These are phyloP conservation scores for Allophyes oxyacanthae DNA, from an alignment of 2,888 invertebrate species.

Conservation along the genomic window DNA sequence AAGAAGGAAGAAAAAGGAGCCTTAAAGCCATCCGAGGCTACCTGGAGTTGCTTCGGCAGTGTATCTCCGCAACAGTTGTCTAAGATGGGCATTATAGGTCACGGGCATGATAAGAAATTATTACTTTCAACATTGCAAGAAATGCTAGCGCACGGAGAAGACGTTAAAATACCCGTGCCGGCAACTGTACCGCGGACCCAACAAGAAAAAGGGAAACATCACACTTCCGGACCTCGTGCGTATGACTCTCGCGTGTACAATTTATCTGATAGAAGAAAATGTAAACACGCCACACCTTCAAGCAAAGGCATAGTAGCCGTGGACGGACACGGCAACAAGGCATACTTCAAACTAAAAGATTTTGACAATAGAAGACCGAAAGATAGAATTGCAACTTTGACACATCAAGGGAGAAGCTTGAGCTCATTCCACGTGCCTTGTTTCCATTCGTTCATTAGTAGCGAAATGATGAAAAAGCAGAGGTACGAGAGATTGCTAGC, in stretches of 20 bases:
- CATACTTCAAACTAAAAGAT: conserved; percentile 72
- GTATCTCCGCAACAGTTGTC: conserved; percentile 73
- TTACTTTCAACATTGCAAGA: conserved; percentile 69
- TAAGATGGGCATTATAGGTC: conserved; percentile 81
- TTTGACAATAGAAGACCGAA: conserved; percentile 68
- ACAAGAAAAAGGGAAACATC: conserved; percentile 14
- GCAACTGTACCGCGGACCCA: conserved; percentile 61
- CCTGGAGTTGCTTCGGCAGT: conserved; percentile 83
- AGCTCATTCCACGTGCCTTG: conserved; percentile 83
- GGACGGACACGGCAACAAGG: conserved; percentile 73
- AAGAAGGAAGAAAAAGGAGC: conserved; percentile 51
- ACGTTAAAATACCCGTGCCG: conserved; percentile 71
- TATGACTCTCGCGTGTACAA: conserved; percentile 31
- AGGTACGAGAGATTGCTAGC: conserved; percentile 60
- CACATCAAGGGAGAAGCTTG: conserved; percentile 75
- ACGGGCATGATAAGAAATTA: conserved; percentile 78
- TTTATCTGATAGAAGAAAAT: conserved; percentile 62
- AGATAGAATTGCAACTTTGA: conserved; percentile 66
- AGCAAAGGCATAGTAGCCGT: conserved; percentile 76
- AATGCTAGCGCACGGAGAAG: conserved; percentile 72
- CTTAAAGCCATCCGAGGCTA: conserved; percentile 64
- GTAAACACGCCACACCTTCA: conserved; percentile 74
- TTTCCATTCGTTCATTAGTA: conserved; percentile 78
- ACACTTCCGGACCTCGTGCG: conserved; percentile 8
- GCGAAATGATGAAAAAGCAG: conserved; percentile 72